These are phyloP conservation scores for Grantiella picta DNA, from an alignment of 2,113 vertebrate species.

Conservation along the genomic window DNA sequence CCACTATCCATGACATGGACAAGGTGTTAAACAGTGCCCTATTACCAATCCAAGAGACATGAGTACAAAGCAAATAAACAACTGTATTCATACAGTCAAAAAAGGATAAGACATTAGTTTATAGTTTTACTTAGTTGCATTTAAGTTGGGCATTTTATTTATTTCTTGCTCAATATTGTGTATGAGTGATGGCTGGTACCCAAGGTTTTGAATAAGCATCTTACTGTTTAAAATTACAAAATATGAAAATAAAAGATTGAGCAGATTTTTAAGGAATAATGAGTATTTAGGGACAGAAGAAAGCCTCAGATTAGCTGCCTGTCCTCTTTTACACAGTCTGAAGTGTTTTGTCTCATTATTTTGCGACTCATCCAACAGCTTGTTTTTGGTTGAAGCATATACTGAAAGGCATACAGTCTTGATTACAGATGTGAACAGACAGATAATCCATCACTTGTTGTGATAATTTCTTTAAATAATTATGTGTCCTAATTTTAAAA, in stretches of 20 bases:
- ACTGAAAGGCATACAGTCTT: not conserved
- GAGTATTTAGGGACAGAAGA: not conserved
- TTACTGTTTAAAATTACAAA: not conserved
- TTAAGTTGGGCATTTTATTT: not conserved
- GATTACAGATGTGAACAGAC: not conserved
- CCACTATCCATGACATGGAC: not conserved
- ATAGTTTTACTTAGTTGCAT: not conserved
- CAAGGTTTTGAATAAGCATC: not conserved
- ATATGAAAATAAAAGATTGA: not conserved
- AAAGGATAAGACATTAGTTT: not conserved
- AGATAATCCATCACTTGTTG: not conserved
- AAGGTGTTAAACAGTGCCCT: rapidly evolving
- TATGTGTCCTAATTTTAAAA: not conserved
- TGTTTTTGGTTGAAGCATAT: not conserved
- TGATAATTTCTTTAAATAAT: not conserved
- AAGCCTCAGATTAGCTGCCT: not conserved
- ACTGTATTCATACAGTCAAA: not conserved
- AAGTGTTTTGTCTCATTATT: not conserved
- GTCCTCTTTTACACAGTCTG: not conserved
- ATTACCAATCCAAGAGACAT: not conserved
- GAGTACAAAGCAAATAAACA: not conserved
- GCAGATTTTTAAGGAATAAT: not conserved
- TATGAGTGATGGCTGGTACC: not conserved
- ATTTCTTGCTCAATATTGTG: not conserved
- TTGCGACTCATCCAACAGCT: not conserved